Evolutionary conservation across 1,140 invertebrate genomes (phyloP).

Genomic region (Microplitis mediator): DNA sequence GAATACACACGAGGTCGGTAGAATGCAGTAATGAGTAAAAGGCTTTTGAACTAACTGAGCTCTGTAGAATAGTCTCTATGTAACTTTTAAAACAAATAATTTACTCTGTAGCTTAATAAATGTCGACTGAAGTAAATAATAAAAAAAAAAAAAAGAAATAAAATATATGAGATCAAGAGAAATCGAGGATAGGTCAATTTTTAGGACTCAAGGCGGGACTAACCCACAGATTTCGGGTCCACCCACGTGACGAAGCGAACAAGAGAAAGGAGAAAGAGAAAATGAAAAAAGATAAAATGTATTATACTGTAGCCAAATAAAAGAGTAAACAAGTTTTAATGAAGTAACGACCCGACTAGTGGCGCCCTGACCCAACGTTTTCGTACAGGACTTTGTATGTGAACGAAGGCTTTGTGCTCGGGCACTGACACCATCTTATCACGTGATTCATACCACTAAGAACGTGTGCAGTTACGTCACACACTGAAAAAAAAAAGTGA

Average conservation of each 20-base stretch:
- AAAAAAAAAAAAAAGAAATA: background rate
- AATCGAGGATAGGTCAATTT: constrained; percentile 20
- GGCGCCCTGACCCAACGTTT: constrained; percentile 36
- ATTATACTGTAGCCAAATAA: too few relatives aligned
- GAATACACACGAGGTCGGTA: too few relatives aligned
- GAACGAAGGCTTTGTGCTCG: constrained; percentile 34
- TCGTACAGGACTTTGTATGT: background rate
- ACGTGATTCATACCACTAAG: constrained; percentile 28
- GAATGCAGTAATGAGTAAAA: too few relatives aligned
- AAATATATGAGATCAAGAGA: background rate
- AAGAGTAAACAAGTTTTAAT: background rate
- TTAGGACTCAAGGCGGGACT: constrained; percentile 36
- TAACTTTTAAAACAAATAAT: too few relatives aligned
- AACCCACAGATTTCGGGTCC: constrained; percentile 48
- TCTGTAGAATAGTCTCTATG: too few relatives aligned
- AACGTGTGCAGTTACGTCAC: constrained; percentile 15
- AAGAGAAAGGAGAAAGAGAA: constrained; percentile 35
- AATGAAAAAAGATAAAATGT: constrained; percentile 4
- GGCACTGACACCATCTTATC: constrained; percentile 46
- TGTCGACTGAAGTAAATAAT: background rate
- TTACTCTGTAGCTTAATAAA: background rate
- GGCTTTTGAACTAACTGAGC: too few relatives aligned
- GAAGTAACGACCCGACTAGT: constrained; percentile 37
- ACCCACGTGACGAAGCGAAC: constrained; percentile 47
- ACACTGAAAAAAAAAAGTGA: background rate